Evolutionary conservation across 2,797 vertebrate species (phyloP).

Genomic region (Gastrophryne carolinensis): DNA sequence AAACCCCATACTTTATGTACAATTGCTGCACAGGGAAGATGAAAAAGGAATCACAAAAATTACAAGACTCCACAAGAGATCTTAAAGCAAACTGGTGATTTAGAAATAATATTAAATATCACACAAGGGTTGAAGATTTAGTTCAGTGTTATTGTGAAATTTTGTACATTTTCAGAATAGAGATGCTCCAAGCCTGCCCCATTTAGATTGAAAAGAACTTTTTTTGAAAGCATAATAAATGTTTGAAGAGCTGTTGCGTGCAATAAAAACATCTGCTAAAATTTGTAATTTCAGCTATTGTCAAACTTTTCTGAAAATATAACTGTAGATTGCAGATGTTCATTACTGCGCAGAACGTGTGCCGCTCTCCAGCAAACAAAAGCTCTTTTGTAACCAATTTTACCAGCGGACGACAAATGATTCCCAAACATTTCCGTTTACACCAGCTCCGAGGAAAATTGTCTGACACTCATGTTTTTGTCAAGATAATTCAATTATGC

Average conservation of each 20-base stretch:
- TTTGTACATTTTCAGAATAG: constrained; percentile 12
- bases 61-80: not conserved
- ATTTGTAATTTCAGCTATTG: constrained; percentile 24
- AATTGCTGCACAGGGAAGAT: not conserved
- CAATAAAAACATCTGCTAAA: constrained; percentile 26
- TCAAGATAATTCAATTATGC: too few relatives aligned
- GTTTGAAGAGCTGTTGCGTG: constrained; percentile 15
- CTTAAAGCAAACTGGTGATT: not conserved
- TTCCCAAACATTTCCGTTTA: not conserved
- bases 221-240: constrained; percentile 7
- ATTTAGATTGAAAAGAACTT: constrained; percentile 9
- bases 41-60: not conserved
- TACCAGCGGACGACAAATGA: not conserved
- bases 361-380: not conserved
- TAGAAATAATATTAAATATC: constrained; percentile 10
- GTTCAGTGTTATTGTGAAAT: constrained; percentile 9
- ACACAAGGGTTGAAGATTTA: not conserved
- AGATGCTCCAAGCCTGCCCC: not conserved
- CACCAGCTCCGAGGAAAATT: not conserved
- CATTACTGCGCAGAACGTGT: not conserved
- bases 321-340: constrained; percentile 34
- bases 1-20: not conserved
- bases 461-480: too few relatives aligned
- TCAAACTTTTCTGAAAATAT: constrained; percentile 23
- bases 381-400: constrained; percentile 7